phyloP scores from a whole-genome alignment of 1,140 invertebrate species.

The Maniola jurtina region DNA sequence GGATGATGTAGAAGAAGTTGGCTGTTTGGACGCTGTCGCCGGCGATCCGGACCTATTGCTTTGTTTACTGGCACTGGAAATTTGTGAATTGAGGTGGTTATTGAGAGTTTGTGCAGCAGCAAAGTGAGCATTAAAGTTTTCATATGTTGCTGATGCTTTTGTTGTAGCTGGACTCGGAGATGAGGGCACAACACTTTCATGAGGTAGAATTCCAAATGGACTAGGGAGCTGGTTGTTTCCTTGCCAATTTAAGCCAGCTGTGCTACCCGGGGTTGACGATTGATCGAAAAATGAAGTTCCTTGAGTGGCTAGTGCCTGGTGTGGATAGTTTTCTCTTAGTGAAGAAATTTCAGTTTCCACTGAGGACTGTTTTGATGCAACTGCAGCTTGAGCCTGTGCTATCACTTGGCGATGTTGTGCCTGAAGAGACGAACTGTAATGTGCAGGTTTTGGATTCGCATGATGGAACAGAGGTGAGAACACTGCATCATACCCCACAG shows the following conservation, averaged over 20 bases:
- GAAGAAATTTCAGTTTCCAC: constrained; percentile 80
- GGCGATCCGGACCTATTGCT: constrained; percentile 80
- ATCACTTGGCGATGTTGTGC: constrained; percentile 80
- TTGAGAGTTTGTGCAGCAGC: constrained; percentile 81
- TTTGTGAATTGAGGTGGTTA: constrained; percentile 82
- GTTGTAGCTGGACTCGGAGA: constrained; percentile 81
- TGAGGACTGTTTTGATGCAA: constrained; percentile 78
- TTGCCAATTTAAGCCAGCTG: constrained; percentile 81
- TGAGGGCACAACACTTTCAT: constrained; percentile 86
- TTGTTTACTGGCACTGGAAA: constrained; percentile 77
- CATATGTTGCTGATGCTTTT: constrained; percentile 80
- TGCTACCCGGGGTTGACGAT: constrained; percentile 76
- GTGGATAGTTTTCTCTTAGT: constrained; percentile 81
- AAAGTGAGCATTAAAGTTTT: constrained; percentile 85
- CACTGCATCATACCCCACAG: constrained; percentile 85
- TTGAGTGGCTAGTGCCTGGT: constrained; percentile 78
- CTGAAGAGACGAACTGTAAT: constrained; percentile 80
- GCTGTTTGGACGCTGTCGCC: constrained; percentile 77
- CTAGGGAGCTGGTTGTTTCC: constrained; percentile 83
- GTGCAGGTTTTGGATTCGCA: constrained; percentile 82
- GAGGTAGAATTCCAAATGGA: constrained; percentile 87
- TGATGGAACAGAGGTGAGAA: constrained; percentile 86
- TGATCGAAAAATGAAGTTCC: constrained; percentile 83
- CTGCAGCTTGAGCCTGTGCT: constrained; percentile 77
- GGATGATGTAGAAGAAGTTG: constrained; percentile 78